A percentile compares a stretch with the other conserved stretches of the same genome.
Evolutionary conservation across 37 sponge, comb jelly and placozoan species (phyloP).

Genomic region (Amphimedon queenslandica): DNA sequence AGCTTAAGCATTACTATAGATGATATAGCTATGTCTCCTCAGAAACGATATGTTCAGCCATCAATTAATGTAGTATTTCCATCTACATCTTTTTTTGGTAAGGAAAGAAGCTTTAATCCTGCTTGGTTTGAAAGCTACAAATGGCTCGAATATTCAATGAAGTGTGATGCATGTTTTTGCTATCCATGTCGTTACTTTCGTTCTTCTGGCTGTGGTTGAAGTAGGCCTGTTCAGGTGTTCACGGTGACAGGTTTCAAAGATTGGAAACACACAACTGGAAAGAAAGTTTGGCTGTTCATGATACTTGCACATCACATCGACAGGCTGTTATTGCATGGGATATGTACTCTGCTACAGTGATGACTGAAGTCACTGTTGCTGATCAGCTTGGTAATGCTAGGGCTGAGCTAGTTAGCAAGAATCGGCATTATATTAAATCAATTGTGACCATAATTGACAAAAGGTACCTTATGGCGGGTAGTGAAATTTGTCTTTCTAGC

Average conservation of each 20-base stretch:
- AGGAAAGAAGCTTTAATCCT: too few species aligned
- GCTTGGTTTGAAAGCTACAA: too few species aligned
- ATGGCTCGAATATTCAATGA: constrained; percentile 51
- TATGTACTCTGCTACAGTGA: constrained; percentile 9
- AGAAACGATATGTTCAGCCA: too few species aligned
- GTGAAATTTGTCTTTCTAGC: too few species aligned
- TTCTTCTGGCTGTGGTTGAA: constrained; percentile 21
- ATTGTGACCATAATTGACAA: too few species aligned
- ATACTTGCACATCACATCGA: constrained; percentile 32
- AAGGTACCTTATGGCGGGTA: too few species aligned
- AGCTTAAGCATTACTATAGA: too few species aligned
- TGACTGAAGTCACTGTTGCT: constrained; percentile 26
- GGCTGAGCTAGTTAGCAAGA: constrained; percentile 35
- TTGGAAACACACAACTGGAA: constrained; percentile 53
- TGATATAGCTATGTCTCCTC: too few species aligned
- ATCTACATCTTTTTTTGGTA: too few species aligned
- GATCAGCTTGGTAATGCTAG: constrained; percentile 31
- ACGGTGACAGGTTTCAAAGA: constrained; percentile 24
- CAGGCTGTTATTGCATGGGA: constrained; percentile 34
- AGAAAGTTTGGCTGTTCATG: constrained; percentile 28
- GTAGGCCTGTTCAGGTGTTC: constrained; percentile 19
- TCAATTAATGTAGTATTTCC: too few species aligned
- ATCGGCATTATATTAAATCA: constrained; percentile 64
- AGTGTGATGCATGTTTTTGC: constrained; percentile 54
- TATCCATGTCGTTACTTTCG: constrained; percentile 48